Evolutionary conservation across 2,113 vertebrate genomes (phyloP), one percentile per base, ranked within the genome.

Genomic region (Pelecanoides urinatrix): DNA sequence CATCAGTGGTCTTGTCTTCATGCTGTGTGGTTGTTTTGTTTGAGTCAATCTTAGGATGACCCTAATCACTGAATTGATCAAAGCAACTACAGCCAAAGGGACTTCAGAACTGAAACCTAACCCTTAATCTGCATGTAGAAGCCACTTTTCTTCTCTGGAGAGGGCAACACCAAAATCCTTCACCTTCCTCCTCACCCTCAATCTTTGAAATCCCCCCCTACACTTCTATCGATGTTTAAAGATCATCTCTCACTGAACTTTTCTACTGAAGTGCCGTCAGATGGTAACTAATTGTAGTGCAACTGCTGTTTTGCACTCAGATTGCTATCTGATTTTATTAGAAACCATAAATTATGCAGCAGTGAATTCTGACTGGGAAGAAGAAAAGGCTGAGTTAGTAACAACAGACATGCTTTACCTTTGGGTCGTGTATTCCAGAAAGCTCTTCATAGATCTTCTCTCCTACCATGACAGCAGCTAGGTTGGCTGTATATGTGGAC

Each of bases 371-470:
- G 45, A 77, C 13, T 27, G 26, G 15, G 36, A 95, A 84, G 32
- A 70, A 75, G 53, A 62, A 97, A 94, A 95, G 15, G 12, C 38
- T 58, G 75, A 91, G 18, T 91, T 88, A 97, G 45, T 78, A 96
- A 61, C 70, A 94, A 32, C 38, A 65, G 67, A 61, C 8, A 55
- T 18, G 22, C 44, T 90, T 98, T 98, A 99, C 99, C 99, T 99
- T 99, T 86, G 98, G 98, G 78, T 99, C 99, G 45, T 99, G 99
- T 96, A 99, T 99, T 94, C 99, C 99, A 90, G 99, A 99, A 92
- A 99, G 98, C 36, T 99, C 98, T 97, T 99, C 98, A 68, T 98
- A 99, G 83, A 98, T 99, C 95, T 99, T 99, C 95, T 99, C 99
- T 91, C 99, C 99, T 38, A 99, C 99, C 99, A 99, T 99, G 82